Evolutionary conservation across 2,888 invertebrate species (phyloP), one percentile per base, ranked within the genome.

Genomic region (Corbicula japonica): DNA sequence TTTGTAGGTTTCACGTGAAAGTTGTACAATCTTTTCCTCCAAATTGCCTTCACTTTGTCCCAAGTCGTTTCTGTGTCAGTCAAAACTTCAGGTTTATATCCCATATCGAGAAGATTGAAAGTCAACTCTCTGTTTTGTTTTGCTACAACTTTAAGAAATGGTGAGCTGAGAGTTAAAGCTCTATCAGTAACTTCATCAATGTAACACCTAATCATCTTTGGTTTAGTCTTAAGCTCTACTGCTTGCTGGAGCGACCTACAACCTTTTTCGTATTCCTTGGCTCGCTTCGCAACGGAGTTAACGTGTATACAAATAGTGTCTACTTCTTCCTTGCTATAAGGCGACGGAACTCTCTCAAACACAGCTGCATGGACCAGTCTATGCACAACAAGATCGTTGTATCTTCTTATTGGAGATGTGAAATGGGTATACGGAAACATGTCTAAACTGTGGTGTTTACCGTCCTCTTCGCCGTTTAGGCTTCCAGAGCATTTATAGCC

Each of bases 401-500:
- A 87, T 38, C 87, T 63, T 34, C 87, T 66, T n/a, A 87, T 83
- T n/a, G 87, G 87, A 21, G 87, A 87, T 1, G 87, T 87, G 70
- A 87, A 87, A 46, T 87, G 87, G 0, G 79, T 80, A 69, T 87
- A 87, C 0, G 52, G 74, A 15, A 62, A 50, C 2, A 79, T 69
- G 12, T 69, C 50, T 6, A 87, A 61, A 26, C 82, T 75, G 35
- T 78, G 86, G 63, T 86, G 87, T 6, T 3, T 26, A 10, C 34
- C 48, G 18, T 77, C 73, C 0, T 63, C 50, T 6, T 41, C 30
- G n/a, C 28, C n/a, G 15, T 32, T 6, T 5, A 60, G 44, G 10
- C 63, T 26, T 8, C 69, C 66, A 26, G 71, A 60, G 38, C 74
- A 77, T 46, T 62, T 46, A 35, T 81, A 72, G 1, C 52, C 52